Percentiles rank a stretch among this genome's conserved stretches.
phyloP scores from a whole-genome alignment of 1,140 invertebrate species.

The Maniola jurtina region DNA sequence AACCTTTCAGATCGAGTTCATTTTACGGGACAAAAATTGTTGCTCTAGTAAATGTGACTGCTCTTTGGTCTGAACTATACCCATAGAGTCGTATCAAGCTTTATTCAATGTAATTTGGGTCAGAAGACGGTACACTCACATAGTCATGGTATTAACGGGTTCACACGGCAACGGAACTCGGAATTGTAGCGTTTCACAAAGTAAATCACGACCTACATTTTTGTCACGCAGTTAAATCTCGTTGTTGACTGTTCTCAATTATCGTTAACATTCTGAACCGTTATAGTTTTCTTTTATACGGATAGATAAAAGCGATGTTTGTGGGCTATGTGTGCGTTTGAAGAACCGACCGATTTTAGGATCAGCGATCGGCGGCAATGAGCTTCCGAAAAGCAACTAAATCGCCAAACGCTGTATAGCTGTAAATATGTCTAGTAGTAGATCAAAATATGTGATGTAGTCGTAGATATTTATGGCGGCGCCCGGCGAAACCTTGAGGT shows the following conservation, averaged over 20 bases:
- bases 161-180: conserved; percentile 31
- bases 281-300: background rate
- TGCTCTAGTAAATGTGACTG: no score
- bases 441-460: no score
- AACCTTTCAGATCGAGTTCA: no score
- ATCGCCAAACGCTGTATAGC: no score
- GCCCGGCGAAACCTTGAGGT: background rate
- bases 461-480: background rate
- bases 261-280: background rate
- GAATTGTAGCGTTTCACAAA: conserved; percentile 17
- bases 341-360: no score
- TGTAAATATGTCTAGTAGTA: no score
- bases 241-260: conserved; percentile 15
- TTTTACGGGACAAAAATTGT: no score
- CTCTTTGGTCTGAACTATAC: background rate
- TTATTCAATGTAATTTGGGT: conserved; percentile 27
- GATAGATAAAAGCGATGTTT: background rate
- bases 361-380: no score
- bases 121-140: conserved; percentile 22
- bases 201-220: conserved; percentile 33
- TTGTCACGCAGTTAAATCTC: conserved; percentile 25
- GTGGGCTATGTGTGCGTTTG: background rate
- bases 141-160: conserved; percentile 28
- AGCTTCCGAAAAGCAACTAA: no score
- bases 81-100: background rate